Base-by-base conservation (phyloP, 2,113 vertebrate genomes). In the Entomyzon cyanotis region DNA sequence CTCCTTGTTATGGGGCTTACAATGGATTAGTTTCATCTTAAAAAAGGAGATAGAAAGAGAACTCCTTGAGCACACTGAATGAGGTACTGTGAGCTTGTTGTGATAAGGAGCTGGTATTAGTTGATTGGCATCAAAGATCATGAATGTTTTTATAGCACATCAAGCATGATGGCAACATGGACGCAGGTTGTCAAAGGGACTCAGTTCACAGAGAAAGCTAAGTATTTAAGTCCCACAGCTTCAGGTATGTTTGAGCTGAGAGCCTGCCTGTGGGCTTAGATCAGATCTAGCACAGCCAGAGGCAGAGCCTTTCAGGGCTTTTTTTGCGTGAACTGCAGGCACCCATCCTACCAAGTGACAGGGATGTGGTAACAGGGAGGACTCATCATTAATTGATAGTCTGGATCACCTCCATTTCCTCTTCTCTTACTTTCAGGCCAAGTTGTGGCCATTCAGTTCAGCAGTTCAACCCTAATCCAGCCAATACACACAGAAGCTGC, bases 1-100 rank as follows among this genome's bases (percentile, higher is more conserved):
- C 19, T 94, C 47, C 71, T 94, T 88, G 79, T 94, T 90, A 78
- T 17, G 58, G 31, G 65, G 47, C 23, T 94, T 95, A 88, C 82
- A 91, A 86, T 94, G 82, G 59, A 84, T 90, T 94, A 80, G 44
- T 70, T 93, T 64, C n/a, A 25, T 71, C 60, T 93, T 84, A 41
- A 86, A 86, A 78, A 81, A 53, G 37, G 25, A 94, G 71, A 52
- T 63, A 67, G 71, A 86, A 88, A 86, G 85, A 84, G 46, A 95
- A 92, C 59, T 93, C 60, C 59, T 78, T 60, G 56, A 95, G 44
- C 46, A 67, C 1, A 2, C 60, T 78, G 88, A 92, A 89, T 56
- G 88, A 90, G 79, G 39, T 71, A 60, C 65, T 77, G 64, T 84
- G 76, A 93, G 52, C 47, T 86, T 93, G 31, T 88, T 93, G 76